These are phyloP conservation scores for Tragelaphus scriptus DNA, from an alignment of 2,113 vertebrate genomes.

Conservation along the genomic window DNA sequence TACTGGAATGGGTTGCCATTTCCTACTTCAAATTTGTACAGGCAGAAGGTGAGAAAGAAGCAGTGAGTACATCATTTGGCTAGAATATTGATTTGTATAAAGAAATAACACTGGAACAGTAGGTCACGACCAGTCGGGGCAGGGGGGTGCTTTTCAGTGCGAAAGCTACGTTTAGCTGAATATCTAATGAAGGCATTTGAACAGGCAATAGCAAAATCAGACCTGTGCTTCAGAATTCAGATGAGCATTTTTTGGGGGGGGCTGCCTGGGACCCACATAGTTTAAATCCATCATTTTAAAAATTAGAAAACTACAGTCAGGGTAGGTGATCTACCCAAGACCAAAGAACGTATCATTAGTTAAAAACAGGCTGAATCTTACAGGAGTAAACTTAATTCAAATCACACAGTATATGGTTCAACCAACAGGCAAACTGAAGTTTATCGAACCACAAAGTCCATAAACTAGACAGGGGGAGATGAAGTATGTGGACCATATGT, in stretches of 20 bases:
- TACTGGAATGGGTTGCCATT: not conserved
- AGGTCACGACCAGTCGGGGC: not conserved
- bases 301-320: not conserved
- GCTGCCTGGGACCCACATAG: not conserved
- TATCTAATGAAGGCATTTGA: not conserved
- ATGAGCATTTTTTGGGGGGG: not conserved
- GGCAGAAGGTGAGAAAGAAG: not conserved
- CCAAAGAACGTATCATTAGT: not conserved
- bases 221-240: slow-evolving; percentile 11
- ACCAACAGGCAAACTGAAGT: not conserved
- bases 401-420: not conserved
- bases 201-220: not conserved
- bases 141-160: not conserved
- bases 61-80: not conserved
- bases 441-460: not conserved
- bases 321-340: not conserved
- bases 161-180: not conserved
- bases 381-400: not conserved
- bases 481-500: not conserved
- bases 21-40: not conserved
- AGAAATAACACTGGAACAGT: not conserved
- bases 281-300: slow-evolving; percentile 44
- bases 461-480: not conserved
- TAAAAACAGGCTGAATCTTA: slow-evolving; percentile 28
- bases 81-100: not conserved